These are phyloP conservation scores for Oostethus manadensis DNA, from an alignment of 2,113 vertebrate genomes.

Conservation along the genomic window DNA sequence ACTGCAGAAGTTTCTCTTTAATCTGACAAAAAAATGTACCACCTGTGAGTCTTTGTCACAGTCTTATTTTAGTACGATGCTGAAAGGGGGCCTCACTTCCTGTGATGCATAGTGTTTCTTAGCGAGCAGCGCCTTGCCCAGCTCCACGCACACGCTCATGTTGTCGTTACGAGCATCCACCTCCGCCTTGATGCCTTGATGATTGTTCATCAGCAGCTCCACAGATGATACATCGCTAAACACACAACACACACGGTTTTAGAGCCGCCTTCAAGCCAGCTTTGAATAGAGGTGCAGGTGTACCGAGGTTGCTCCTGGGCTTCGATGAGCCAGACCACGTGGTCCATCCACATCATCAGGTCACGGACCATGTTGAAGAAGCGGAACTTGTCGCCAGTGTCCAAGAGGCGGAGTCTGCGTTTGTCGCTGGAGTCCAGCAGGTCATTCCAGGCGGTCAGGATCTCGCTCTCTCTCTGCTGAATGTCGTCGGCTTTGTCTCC, in stretches of 20 bases:
- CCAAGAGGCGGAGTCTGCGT: conserved; percentile 81
- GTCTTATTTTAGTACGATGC: conserved; percentile 26
- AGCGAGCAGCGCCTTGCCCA: conserved; percentile 93
- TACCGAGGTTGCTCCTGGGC: conserved; percentile 83
- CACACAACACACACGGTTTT: neutral
- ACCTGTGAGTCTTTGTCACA: too few relatives aligned
- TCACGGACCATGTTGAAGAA: conserved; percentile 98
- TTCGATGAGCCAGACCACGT: conserved; percentile 94
- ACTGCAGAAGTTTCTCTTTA: conserved; percentile 88
- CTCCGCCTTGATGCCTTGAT: conserved; percentile 98
- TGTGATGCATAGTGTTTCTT: conserved; percentile 95
- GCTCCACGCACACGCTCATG: conserved; percentile 94
- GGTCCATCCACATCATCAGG: conserved; percentile 99
- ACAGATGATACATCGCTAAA: conserved; percentile 94
- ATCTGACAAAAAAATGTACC: conserved; percentile 66
- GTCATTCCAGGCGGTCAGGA: conserved; percentile 91
- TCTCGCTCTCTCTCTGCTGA: conserved; percentile 90
- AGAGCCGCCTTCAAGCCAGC: too few relatives aligned
- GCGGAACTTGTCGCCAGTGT: conserved; percentile 98
- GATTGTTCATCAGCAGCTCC: conserved; percentile 98
- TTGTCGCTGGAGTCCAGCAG: conserved; percentile 90
- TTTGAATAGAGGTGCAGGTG: too few relatives aligned
- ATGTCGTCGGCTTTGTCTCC: conserved; percentile 98
- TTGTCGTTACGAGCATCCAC: conserved; percentile 98
- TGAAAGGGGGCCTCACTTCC: conserved; percentile 78